Evolutionary conservation across 2,888 invertebrate genomes (phyloP), one percentile per base, ranked within the genome.

Genomic region (Lithophane socia): DNA sequence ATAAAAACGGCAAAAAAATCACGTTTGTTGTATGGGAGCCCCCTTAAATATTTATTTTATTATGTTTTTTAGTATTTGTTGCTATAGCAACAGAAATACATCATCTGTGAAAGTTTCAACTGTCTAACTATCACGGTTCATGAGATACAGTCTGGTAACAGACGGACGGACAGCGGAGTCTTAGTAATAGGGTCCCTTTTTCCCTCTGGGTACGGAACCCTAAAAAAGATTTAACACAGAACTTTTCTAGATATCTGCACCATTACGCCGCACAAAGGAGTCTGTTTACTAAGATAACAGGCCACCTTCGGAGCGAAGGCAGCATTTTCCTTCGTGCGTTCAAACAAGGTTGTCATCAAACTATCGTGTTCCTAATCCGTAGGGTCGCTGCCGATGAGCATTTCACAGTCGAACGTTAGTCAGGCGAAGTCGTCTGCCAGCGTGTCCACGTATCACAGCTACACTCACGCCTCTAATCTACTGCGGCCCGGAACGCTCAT

Each of bases 401-500:
- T 86, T 67, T 93, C 95, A 0, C 93, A 93, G 72, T 95, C 96
- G 0, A 94, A 93, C 75, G 24, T 96, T 21, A 96, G 95, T 79
- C 94, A 94, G 52, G 90, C 94, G 1, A 95, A 94, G 88, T 96
- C 96, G 1, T 88, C 90, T 0, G 79, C 88, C 2, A 96, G 96
- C 77, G 89, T 90, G n/a, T 52, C 88, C 72, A 96, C 95, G 2
- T 92, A 88, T 80, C 93, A 93, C 63, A 95, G 95, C 74, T 92
- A 92, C 52, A 79, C 92, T 18, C 88, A 91, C 49, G 72, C 90
- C 0, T 89, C 91, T 79, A 95, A 95, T 85, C 78, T 96, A 9
- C 85, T 95, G 54, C 91, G 92, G 75, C 96, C 96, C 16, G 96
- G 96, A 3, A 92, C 95, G 3, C 86, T 90, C 80, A 58, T 95